Percentiles rank a stretch among this genome's conserved stretches.
These are phyloP conservation scores for Drosophila suboccidentalis DNA, from an alignment of 2,888 invertebrate genomes.

Conservation along the genomic window DNA sequence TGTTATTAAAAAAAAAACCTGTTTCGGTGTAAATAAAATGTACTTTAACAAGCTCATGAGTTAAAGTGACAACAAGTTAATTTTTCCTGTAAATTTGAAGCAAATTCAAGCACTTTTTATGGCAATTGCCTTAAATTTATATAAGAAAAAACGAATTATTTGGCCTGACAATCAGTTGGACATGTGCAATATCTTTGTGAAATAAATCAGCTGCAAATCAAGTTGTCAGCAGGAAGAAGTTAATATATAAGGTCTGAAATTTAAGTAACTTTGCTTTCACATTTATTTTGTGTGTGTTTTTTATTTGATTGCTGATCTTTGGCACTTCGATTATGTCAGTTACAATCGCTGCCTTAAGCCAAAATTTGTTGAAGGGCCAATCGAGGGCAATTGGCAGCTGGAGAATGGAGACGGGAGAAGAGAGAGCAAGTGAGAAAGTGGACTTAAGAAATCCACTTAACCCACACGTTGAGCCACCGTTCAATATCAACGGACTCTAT, in stretches of 20 bases:
- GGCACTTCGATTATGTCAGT: slow-evolving; percentile 57
- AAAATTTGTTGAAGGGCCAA: slow-evolving; percentile 53
- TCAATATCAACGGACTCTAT: slow-evolving; percentile 65
- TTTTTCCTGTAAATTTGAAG: background rate
- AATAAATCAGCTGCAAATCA: slow-evolving; percentile 52
- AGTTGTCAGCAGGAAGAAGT: slow-evolving; percentile 40
- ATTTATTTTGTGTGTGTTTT: background rate
- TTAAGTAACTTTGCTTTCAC: slow-evolving; percentile 3
- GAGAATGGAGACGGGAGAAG: background rate
- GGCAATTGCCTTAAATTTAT: background rate
- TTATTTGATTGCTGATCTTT: slow-evolving; percentile 56
- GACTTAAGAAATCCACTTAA: slow-evolving; percentile 42
- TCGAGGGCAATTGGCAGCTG: slow-evolving; percentile 49
- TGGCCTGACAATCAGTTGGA: slow-evolving; percentile 18
- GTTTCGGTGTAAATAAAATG: too few relatives aligned
- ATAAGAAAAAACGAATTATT: slow-evolving; percentile 1
- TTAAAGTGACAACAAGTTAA: background rate
- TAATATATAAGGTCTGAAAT: slow-evolving; percentile 19
- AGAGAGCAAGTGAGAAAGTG: background rate
- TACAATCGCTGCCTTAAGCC: slow-evolving; percentile 53
- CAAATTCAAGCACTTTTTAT: background rate
- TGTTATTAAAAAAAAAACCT: too few relatives aligned
- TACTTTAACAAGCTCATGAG: background rate
- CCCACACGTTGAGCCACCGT: too few relatives aligned
- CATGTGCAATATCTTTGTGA: slow-evolving; percentile 27